phyloP scores from a whole-genome alignment of 2,113 vertebrate genomes.

The Eonycteris spelaea region DNA sequence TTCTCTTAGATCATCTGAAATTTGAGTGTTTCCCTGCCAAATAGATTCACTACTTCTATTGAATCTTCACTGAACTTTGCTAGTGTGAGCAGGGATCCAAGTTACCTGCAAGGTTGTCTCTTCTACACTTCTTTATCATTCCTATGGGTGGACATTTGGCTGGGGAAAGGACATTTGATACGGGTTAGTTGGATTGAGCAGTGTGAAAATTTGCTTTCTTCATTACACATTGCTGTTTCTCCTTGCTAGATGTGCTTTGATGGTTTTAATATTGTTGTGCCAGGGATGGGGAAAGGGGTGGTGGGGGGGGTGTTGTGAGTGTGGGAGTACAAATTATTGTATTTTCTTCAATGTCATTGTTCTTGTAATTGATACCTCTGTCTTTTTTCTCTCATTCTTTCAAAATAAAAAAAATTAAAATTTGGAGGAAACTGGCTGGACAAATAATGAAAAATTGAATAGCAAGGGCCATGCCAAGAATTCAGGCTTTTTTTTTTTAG shows the following conservation, averaged over 20 bases:
- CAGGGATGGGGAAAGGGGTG: conserved; percentile 43
- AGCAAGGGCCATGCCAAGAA: background rate
- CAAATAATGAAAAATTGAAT: conserved; percentile 48
- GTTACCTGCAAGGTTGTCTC: background rate
- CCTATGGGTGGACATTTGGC: background rate
- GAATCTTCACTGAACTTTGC: conserved; percentile 40
- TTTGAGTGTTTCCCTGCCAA: conserved; percentile 42
- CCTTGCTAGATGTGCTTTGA: conserved; percentile 67
- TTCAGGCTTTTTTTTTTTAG: background rate
- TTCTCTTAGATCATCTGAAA: conserved; percentile 43
- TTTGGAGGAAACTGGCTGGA: conserved; percentile 76
- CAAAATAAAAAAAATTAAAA: conserved; percentile 86
- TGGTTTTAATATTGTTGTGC: conserved; percentile 58
- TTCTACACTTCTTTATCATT: conserved; percentile 38
- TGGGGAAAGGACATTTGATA: background rate
- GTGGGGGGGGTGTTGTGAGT: conserved; percentile 5
- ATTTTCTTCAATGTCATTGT: conserved; percentile 75
- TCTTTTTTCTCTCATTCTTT: conserved; percentile 67
- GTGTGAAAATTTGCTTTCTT: conserved; percentile 61
- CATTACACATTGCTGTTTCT: conserved; percentile 70
- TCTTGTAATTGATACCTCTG: conserved; percentile 73
- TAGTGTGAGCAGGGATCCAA: conserved; percentile 51
- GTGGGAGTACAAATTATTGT: conserved; percentile 58
- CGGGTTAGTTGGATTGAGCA: conserved; percentile 44
- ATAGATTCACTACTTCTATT: background rate